phyloP scores from a whole-genome alignment of 2,888 invertebrate genomes.

The Drosophila infuscata region DNA sequence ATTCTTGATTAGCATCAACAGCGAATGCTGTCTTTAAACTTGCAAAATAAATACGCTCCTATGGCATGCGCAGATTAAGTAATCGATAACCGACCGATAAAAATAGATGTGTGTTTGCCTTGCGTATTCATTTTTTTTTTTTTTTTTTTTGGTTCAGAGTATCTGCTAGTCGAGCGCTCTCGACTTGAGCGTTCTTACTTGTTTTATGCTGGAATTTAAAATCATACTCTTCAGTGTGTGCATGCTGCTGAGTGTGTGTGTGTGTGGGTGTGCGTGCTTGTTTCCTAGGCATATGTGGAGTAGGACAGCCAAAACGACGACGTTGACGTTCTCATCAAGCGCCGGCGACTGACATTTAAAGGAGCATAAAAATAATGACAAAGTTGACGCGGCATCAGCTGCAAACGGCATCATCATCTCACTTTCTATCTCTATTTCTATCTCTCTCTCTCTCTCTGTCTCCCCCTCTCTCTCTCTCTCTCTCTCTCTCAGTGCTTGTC shows the following conservation, averaged over 20 bases:
- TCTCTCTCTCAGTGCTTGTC: background rate
- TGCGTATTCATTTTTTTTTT: background rate
- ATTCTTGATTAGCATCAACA: background rate
- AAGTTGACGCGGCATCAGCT: slow-evolving; percentile 52
- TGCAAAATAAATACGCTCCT: background rate
- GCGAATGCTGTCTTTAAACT: background rate
- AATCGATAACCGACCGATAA: background rate
- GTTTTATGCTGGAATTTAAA: slow-evolving; percentile 49
- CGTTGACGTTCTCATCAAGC: slow-evolving; percentile 55
- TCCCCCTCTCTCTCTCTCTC: background rate
- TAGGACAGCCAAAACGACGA: slow-evolving; percentile 60
- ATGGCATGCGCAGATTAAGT: background rate
- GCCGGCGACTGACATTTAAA: slow-evolving; percentile 62
- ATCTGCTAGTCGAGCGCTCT: background rate
- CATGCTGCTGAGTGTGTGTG: slow-evolving; percentile 9
- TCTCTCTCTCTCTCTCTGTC: no score
- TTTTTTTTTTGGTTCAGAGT: background rate
- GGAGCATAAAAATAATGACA: slow-evolving; percentile 66
- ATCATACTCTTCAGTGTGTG: slow-evolving; percentile 11
- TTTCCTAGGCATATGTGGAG: slow-evolving; percentile 47
- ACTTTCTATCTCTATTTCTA: background rate
- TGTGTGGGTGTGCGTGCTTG: slow-evolving; percentile 14
- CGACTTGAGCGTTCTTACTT: background rate
- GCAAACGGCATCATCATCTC: slow-evolving; percentile 44
- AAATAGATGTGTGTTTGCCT: background rate